Evolutionary conservation across 1,140 invertebrate species (phyloP), one percentile per base, ranked within the genome.

Genomic region (Catajapyx aquilonaris): DNA sequence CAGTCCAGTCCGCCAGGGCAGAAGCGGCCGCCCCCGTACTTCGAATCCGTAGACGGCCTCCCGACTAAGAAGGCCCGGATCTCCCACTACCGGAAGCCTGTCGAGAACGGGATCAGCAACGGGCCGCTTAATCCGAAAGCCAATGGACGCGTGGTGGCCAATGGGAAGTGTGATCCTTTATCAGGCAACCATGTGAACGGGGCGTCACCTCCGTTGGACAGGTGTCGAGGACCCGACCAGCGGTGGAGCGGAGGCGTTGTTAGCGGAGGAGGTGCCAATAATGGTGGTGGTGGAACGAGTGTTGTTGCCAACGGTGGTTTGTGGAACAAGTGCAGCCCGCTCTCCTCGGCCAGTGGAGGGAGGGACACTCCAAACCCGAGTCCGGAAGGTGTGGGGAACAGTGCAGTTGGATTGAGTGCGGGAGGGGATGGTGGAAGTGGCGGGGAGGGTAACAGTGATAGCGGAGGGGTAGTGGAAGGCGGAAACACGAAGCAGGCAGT

Each of bases 11-110:
- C 34, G 20, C 23, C 51, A 46, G 31, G 53, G 41, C 42, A 49
- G 53, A 20, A 41, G 52, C 33, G 49, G 41, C 33, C 48, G n/a
- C 31, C 37, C 23, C 28, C 22, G 32, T 20, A 31, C 41, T 34
- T 33, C 41, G 34, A 23, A 34, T 16, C 19, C 15, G 18, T 33
- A 13, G 30, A 30, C 15, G 31, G 3, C 22, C n/a, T 75, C 9
- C 68, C 69, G 17, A 66, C 69, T 19, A 87, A 87, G 61, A 75
- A 73, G 52, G 73, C 70, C 50, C 69, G 81, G 44, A 80, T 86
- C 50, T 81, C 80, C 21, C 80, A 83, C 54, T 80, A 72, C 49
- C 66, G 63, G 28, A 73, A 69, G 43, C 61, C 66, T 2, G 57
- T 61, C 31, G 41, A 28, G 13, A 38, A 3, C 9, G 17, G 17